Percentiles rank a stretch among this genome's conserved stretches.
phyloP scores from a whole-genome alignment of 1,140 invertebrate genomes.

The Agrilus planipennis region DNA sequence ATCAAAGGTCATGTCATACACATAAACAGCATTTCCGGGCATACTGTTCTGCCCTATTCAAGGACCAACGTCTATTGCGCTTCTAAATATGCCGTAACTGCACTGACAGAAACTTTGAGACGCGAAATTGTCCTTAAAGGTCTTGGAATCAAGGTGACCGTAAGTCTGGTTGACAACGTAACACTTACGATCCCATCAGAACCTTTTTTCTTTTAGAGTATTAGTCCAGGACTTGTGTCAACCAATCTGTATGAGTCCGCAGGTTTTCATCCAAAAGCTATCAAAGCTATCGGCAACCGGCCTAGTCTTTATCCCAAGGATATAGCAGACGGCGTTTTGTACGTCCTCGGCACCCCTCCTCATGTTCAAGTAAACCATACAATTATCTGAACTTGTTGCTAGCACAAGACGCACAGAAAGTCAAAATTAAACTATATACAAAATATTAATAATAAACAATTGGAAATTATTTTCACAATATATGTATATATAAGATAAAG shows the following conservation, averaged over 20 bases:
- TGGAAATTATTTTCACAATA: no score
- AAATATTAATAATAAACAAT: no score
- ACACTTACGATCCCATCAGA: neutral
- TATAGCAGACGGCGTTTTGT: no score
- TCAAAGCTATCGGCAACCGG: no score
- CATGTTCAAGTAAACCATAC: constrained; percentile 3
- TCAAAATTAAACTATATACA: no score
- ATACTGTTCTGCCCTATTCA: constrained; percentile 23
- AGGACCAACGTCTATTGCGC: constrained; percentile 42
- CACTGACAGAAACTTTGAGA: constrained; percentile 45
- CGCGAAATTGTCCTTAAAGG: constrained; percentile 28
- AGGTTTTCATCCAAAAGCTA: no score
- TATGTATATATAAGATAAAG: no score
- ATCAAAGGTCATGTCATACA: constrained; percentile 11
- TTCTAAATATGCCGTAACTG: constrained; percentile 46
- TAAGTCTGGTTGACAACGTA: no score
- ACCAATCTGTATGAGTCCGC: neutral
- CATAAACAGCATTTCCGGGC: constrained; percentile 31
- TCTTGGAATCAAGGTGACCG: constrained; percentile 10
- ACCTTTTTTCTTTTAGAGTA: no score
- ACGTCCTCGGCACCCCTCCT: neutral
- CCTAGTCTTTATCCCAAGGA: neutral
- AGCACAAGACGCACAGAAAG: no score
- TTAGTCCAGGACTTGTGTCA: neutral
- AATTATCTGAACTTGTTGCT: no score